These are phyloP conservation scores for Myanophis thanlyinensis DNA, from an alignment of 2,113 vertebrate species.

Conservation along the genomic window DNA sequence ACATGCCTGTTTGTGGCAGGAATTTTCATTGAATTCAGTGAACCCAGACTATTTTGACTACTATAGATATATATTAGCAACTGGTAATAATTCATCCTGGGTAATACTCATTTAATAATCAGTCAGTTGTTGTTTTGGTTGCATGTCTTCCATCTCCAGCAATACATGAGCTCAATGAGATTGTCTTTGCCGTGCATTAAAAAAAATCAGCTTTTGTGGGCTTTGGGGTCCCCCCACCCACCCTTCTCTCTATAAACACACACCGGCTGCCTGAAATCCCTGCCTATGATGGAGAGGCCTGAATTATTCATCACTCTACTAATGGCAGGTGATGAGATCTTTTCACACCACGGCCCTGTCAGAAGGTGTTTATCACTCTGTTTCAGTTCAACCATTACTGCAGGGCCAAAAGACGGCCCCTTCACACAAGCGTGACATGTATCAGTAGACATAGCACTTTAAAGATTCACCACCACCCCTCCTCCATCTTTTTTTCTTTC, in stretches of 20 bases:
- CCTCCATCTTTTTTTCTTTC: conserved; percentile 61
- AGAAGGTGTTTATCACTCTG: conserved; percentile 81
- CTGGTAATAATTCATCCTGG: not conserved
- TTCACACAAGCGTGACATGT: conserved; percentile 60
- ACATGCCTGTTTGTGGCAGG: not conserved
- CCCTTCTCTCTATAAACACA: conserved; percentile 28
- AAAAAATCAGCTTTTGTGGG: conserved; percentile 47
- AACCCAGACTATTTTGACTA: not conserved
- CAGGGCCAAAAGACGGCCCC: conserved; percentile 56
- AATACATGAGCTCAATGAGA: not conserved
- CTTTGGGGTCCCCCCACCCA: too few species aligned
- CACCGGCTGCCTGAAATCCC: conserved; percentile 53
- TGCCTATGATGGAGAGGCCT: conserved; percentile 62
- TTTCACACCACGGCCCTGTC: conserved; percentile 70
- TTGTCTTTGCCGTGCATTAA: conserved; percentile 38
- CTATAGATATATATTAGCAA: not conserved
- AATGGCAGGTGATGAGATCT: conserved; percentile 78
- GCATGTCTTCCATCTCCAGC: not conserved
- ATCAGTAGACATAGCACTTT: conserved; percentile 70
- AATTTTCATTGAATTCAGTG: not conserved
- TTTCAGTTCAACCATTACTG: conserved; percentile 70
- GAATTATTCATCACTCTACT: conserved; percentile 79
- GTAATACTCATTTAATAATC: not conserved
- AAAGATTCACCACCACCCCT: conserved; percentile 58
- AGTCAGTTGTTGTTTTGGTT: not conserved